A percentile compares a stretch with the other conserved stretches of the same genome.
Conservation (phyloP, 2,113 vertebrate species). For the Origma solitaria region DNA sequence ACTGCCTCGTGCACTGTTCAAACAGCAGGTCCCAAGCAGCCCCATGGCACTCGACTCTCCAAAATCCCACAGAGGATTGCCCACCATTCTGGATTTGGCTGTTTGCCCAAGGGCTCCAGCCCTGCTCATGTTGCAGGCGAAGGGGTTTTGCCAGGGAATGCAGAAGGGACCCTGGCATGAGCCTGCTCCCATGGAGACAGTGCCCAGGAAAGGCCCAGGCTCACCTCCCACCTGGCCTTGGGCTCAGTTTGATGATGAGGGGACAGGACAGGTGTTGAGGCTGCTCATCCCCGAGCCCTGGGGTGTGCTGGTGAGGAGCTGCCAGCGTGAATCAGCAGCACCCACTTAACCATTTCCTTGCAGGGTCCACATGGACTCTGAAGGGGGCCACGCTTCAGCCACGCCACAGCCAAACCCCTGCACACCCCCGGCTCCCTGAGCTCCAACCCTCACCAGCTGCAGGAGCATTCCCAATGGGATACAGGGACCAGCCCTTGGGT, state of each 20-base stretch:
- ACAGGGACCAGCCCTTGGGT: accelerated
- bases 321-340: constrained; percentile 40
- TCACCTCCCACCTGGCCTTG: neutral
- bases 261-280: neutral
- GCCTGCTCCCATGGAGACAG: neutral
- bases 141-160: neutral
- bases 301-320: neutral
- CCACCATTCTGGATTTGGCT: accelerated
- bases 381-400: neutral
- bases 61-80: neutral
- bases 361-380: neutral
- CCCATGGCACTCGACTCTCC: neutral
- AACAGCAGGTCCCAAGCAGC: neutral
- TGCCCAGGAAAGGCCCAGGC: neutral
- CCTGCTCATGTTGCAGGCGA: neutral
- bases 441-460: neutral
- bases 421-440: neutral
- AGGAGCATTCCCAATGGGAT: accelerated
- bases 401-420: neutral
- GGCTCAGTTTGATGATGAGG: neutral
- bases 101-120: neutral
- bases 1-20: accelerated
- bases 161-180: neutral
- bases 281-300: neutral
- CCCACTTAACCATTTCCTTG: neutral